phyloP scores from a whole-genome alignment of 2,113 vertebrate genomes.

The Scolopax mira region DNA sequence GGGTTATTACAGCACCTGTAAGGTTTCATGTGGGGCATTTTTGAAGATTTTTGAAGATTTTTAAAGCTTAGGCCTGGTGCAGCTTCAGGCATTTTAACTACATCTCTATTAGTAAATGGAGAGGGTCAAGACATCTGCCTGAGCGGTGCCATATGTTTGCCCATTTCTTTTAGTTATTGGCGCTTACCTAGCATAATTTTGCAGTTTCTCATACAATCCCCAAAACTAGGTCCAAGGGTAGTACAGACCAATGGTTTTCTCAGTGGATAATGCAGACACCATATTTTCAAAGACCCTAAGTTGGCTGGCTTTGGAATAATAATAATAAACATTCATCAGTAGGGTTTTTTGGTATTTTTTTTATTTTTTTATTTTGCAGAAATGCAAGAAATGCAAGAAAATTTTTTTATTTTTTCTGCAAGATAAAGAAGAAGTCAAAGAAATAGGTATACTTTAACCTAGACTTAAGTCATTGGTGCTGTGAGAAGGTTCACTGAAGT shows the following conservation, averaged over 20 bases:
- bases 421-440: too few species aligned
- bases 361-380: too few species aligned
- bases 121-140: neutral
- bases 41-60: neutral
- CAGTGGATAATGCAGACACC: neutral
- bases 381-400: too few species aligned
- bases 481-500: neutral
- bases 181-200: neutral
- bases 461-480: neutral
- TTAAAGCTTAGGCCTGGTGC: neutral
- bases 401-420: too few species aligned
- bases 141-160: neutral
- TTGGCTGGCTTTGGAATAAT: neutral
- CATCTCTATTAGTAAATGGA: neutral
- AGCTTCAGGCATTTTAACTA: neutral
- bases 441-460: neutral
- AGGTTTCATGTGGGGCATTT: neutral
- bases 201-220: neutral
- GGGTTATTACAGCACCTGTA: neutral
- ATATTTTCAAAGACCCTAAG: neutral
- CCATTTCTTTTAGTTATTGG: neutral
- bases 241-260: neutral
- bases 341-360: too few species aligned
- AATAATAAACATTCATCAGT: neutral
- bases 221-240: neutral